Percentiles rank a stretch among this genome's conserved stretches.
Evolutionary conservation across 2,888 invertebrate species (phyloP).

Genomic region (Tyria jacobaeae): DNA sequence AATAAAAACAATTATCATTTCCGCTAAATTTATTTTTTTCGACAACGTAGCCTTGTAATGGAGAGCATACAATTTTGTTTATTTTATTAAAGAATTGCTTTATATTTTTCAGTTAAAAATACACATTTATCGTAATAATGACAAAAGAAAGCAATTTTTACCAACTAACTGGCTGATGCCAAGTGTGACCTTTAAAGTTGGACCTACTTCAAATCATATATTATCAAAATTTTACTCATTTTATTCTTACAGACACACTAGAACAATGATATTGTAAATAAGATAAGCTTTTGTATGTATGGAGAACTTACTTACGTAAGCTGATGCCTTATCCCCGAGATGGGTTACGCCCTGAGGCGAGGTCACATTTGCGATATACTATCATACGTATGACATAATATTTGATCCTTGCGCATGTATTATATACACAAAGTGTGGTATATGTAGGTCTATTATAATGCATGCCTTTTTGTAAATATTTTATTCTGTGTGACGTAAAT

Average conservation of each 20-base stretch:
- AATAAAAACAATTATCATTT: too few species aligned
- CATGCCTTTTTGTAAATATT: constrained; percentile 12
- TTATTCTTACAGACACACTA: constrained; percentile 38
- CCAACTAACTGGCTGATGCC: too few species aligned
- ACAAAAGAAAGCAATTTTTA: too few species aligned
- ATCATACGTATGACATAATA: constrained; percentile 18
- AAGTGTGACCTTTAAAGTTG: too few species aligned
- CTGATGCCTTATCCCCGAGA: constrained; percentile 68
- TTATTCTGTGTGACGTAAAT: not conserved
- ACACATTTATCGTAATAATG: too few species aligned
- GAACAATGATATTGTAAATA: constrained; percentile 73
- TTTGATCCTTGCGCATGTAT: constrained; percentile 9
- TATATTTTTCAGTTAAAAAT: too few species aligned
- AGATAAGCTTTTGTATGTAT: constrained; percentile 75
- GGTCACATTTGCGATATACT: constrained; percentile 62
- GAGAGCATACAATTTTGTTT: too few species aligned
- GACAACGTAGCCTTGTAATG: too few species aligned
- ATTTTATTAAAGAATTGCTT: too few species aligned
- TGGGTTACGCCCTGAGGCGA: constrained; percentile 64
- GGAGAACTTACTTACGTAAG: constrained; percentile 59
- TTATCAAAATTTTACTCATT: constrained; percentile 22
- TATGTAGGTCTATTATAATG: constrained; percentile 23
- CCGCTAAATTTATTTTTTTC: too few species aligned
- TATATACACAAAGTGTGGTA: constrained; percentile 12
- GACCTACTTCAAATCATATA: too few species aligned